phyloP scores from a whole-genome alignment of 1,140 invertebrate genomes.

The Pseudachorutes palmiensis region DNA sequence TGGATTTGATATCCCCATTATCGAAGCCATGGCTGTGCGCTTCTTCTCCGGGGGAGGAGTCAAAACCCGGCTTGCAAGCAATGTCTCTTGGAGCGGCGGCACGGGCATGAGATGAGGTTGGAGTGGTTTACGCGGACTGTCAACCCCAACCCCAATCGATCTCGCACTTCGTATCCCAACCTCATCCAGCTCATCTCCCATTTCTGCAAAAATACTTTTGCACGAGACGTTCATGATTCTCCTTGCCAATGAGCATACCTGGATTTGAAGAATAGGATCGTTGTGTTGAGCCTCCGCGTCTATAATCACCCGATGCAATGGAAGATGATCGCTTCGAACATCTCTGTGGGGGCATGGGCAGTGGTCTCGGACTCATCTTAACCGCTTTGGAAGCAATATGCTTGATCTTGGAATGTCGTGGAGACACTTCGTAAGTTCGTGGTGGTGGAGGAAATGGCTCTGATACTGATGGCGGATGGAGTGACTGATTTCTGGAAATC shows the following conservation, averaged over 20 bases:
- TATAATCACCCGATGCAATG: not conserved
- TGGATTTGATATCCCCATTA: not conserved
- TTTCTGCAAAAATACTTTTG: too few relatives aligned
- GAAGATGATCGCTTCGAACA: not conserved
- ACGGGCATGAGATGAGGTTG: too few relatives aligned
- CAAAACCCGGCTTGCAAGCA: not conserved
- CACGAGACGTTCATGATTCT: too few relatives aligned
- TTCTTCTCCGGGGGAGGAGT: slow-evolving; percentile 2
- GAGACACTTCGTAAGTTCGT: not conserved
- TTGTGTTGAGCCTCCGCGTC: not conserved
- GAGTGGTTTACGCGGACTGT: too few relatives aligned
- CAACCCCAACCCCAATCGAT: too few relatives aligned
- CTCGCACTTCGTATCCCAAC: too few relatives aligned
- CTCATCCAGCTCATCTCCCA: too few relatives aligned
- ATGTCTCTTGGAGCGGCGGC: not conserved
- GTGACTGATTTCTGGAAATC: too few relatives aligned
- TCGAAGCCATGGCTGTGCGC: not conserved
- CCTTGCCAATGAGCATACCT: too few relatives aligned
- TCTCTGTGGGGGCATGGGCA: too few relatives aligned
- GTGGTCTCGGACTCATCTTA: too few relatives aligned
- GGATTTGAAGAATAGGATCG: not conserved
- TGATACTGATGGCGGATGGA: not conserved
- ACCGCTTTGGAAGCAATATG: not conserved
- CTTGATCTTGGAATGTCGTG: not conserved
- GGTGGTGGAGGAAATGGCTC: not conserved